Evolutionary conservation across 2,797 vertebrate genomes (phyloP), one percentile per base, ranked within the genome.

Genomic region (Gobionotothen gibberifrons): DNA sequence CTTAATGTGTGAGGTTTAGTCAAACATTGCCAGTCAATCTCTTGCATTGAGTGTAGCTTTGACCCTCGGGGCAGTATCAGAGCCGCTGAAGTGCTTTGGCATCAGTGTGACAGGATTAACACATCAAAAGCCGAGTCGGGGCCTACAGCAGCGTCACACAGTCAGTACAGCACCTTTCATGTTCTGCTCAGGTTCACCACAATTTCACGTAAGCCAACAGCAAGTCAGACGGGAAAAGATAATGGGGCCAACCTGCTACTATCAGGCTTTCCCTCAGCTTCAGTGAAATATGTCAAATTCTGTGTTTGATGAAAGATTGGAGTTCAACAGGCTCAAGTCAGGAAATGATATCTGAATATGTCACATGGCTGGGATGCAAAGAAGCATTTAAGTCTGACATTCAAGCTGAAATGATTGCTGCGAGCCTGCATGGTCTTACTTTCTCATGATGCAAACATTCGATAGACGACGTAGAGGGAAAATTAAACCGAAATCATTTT

Each of bases 71-170:
- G 89, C 87, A 90, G 85, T 85, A 92, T 90, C 91, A 90, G 83
- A 89, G 85, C 88, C 64, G 90, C 85, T 82, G 84, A 89, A 89
- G 86, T 90, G 90, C 91, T 90, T 90, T 87, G 90, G 91, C 91
- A 90, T 90, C 89, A 86, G 87, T 92, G 91, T 93, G 93, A 94
- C 91, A 90, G 92, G 93, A 94, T 94, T 94, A 93, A 93, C 91
- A 94, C 93, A 93, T 94, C 93, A 94, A 93, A 94, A 92, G 92
- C 90, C 42, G 85, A 85, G 90, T 85, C 71, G 72, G 75, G 91
- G 89, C 92, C 92, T 91, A 90, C 90, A 93, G 91, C 92, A 71
- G 87, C 85, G 78, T 90, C 83, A 76, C 90, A 87, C 85, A 87
- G 85, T 84, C 90, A 86, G 86, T 82, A 85, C 91, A 87, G 81